These are phyloP conservation scores for Drosophila seclusa DNA, from an alignment of 2,888 invertebrate genomes.

Conservation along the genomic window DNA sequence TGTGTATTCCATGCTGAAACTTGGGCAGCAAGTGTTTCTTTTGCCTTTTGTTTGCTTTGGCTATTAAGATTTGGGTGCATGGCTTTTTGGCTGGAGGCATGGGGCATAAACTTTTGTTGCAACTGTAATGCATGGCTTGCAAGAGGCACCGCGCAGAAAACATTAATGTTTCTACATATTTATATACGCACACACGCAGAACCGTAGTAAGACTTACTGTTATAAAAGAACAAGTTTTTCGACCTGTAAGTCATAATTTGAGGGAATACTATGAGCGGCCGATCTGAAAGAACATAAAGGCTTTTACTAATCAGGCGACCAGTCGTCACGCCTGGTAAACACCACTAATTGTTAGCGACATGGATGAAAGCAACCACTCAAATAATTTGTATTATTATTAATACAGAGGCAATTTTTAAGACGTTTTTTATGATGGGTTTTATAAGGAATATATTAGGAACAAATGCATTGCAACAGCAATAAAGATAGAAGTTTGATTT, in stretches of 20 bases:
- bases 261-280: too few relatives aligned
- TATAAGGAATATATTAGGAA: background rate
- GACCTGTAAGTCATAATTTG: conserved; percentile 8
- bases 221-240: conserved; percentile 10
- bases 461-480: background rate
- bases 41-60: background rate
- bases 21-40: background rate
- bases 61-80: conserved; percentile 1
- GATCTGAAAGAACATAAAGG: background rate
- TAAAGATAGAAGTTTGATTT: background rate
- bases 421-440: background rate
- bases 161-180: conserved; percentile 6
- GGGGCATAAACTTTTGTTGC: conserved; percentile 8
- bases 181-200: conserved; percentile 9
- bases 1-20: background rate
- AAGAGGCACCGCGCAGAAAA: background rate
- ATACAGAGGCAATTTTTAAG: background rate
- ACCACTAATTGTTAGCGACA: conserved; percentile 3
- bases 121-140: conserved; percentile 5
- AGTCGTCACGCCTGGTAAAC: conserved; percentile 5
- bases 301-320: conserved; percentile 3
- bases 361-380: background rate
- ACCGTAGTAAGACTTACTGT: background rate
- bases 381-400: background rate
- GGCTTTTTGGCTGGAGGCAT: conserved; percentile 5